Conservation (phyloP, 2,888 invertebrate species). For the Leptopilina syphax region DNA sequence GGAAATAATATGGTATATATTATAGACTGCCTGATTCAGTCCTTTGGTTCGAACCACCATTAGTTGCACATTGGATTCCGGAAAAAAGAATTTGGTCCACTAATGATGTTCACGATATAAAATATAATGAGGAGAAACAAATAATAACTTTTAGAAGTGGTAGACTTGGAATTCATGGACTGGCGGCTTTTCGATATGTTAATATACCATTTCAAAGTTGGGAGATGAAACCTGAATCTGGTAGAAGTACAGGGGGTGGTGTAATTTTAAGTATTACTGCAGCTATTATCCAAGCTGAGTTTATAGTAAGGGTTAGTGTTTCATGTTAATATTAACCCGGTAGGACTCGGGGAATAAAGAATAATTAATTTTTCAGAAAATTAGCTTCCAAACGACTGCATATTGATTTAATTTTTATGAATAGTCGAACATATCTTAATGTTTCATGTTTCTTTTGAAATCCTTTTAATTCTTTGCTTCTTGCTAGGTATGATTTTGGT, state of each 20-base stretch:
- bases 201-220: slow-evolving; percentile 92
- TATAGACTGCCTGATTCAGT: slow-evolving; percentile 83
- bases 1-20: slow-evolving; percentile 13
- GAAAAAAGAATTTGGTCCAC: slow-evolving; percentile 81
- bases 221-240: slow-evolving; percentile 85
- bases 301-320: slow-evolving; percentile 76
- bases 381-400: no score
- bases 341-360: no score
- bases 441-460: not conserved
- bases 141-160: slow-evolving; percentile 87
- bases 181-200: slow-evolving; percentile 85
- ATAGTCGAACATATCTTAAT: no score
- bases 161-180: slow-evolving; percentile 81
- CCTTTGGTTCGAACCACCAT: slow-evolving; percentile 88
- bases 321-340: not conserved
- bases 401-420: no score
- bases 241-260: slow-evolving; percentile 75
- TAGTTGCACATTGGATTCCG: slow-evolving; percentile 85
- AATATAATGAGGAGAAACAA: slow-evolving; percentile 91
- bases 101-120: slow-evolving; percentile 86
- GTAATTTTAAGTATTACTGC: slow-evolving; percentile 79
- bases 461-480: no score
- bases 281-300: slow-evolving; percentile 80
- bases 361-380: no score
- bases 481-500: no score